These are phyloP conservation scores for Emys orbicularis DNA, from an alignment of 2,797 vertebrate genomes.

Conservation along the genomic window DNA sequence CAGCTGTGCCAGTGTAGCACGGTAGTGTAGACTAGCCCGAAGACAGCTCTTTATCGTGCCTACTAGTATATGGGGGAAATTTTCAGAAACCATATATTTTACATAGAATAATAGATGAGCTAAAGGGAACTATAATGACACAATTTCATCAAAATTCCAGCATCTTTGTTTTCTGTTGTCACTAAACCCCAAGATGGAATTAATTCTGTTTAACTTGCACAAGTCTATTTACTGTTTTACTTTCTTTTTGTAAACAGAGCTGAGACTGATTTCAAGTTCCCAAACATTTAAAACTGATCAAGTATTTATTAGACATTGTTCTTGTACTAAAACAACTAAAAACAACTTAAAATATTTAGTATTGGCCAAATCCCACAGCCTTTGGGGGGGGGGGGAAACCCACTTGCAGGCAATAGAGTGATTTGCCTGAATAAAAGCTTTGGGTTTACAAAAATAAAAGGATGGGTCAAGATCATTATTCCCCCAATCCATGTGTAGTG, in stretches of 20 bases:
- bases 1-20: too few species aligned
- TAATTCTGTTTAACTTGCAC: conserved; percentile 72
- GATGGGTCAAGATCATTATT: not conserved
- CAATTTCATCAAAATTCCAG: conserved; percentile 55
- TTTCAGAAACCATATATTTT: conserved; percentile 72
- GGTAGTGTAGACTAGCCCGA: too few species aligned
- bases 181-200: conserved; percentile 58
- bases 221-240: conserved; percentile 41
- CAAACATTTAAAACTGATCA: conserved; percentile 62
- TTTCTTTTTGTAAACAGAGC: conserved; percentile 52
- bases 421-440: not conserved
- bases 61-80: conserved; percentile 27
- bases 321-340: conserved; percentile 3
- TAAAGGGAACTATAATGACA: conserved; percentile 55
- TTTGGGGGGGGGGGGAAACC: not conserved
- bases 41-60: conserved; percentile 39
- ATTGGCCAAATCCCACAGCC: not conserved
- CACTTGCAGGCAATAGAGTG: not conserved
- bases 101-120: conserved; percentile 57
- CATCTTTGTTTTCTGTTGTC: conserved; percentile 54
- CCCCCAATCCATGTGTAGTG: not conserved
- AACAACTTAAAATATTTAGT: conserved; percentile 13
- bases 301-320: conserved; percentile 49
- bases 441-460: not conserved
- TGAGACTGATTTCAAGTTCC: conserved; percentile 62